Percentiles rank a stretch among this genome's conserved stretches.
phyloP scores from a whole-genome alignment of 1,140 invertebrate species.

The Danaus plexippus region DNA sequence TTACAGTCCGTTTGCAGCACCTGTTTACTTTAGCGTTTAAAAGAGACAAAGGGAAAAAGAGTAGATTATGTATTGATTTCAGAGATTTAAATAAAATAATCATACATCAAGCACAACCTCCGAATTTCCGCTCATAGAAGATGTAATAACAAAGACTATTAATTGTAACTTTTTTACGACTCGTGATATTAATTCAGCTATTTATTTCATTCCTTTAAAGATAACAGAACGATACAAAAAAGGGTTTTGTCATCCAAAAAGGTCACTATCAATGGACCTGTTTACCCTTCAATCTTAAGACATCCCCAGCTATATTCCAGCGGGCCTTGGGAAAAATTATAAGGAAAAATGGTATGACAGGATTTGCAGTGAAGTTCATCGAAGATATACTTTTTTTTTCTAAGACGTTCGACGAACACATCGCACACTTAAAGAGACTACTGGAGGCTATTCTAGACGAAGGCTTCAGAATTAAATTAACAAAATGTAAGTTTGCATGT shows the following conservation, averaged over 20 bases:
- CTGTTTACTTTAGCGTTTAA: too few species aligned
- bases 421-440: slow-evolving; percentile 12
- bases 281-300: slow-evolving; percentile 6
- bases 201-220: slow-evolving; percentile 11
- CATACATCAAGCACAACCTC: slow-evolving; percentile 9
- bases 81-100: slow-evolving; percentile 13
- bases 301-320: slow-evolving; percentile 15
- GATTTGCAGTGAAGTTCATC: slow-evolving; percentile 11
- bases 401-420: slow-evolving; percentile 13
- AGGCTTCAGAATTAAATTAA: slow-evolving; percentile 17
- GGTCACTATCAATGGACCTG: slow-evolving; percentile 12
- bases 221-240: slow-evolving; percentile 13
- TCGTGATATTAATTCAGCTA: slow-evolving; percentile 14
- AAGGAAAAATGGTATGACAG: too few species aligned
- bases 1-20: too few species aligned
- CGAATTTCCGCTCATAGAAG: slow-evolving; percentile 15
- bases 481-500: slow-evolving; percentile 16
- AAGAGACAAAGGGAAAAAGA: slow-evolving; percentile 9
- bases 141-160: slow-evolving; percentile 13
- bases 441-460: slow-evolving; percentile 11
- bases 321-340: too few species aligned
- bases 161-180: slow-evolving; percentile 17
- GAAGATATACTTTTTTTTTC: slow-evolving; percentile 17
- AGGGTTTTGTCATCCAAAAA: too few species aligned
- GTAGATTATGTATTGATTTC: slow-evolving; percentile 10